Evolutionary conservation across 1,140 invertebrate genomes (phyloP).

Genomic region (Ostrea edulis): DNA sequence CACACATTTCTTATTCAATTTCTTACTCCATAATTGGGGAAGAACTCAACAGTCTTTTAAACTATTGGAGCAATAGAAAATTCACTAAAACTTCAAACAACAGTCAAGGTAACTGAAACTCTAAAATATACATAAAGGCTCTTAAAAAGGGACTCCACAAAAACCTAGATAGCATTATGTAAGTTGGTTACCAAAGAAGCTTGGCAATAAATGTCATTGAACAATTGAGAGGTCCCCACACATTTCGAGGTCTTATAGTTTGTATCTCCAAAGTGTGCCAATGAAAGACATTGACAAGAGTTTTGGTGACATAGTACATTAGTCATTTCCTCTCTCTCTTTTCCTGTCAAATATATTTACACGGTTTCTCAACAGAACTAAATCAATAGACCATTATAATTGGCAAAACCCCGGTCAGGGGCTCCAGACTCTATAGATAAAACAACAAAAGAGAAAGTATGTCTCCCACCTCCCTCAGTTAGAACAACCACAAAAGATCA

Average conservation of each 20-base stretch:
- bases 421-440: not conserved
- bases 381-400: slow-evolving; percentile 14
- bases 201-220: not conserved
- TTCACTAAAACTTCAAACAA: not conserved
- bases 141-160: not conserved
- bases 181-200: not conserved
- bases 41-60: too few species aligned
- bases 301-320: slow-evolving; percentile 13
- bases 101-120: not conserved
- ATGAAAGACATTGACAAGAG: not conserved
- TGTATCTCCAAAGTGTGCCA: slow-evolving; percentile 21
- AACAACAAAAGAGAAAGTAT: not conserved
- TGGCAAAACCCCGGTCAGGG: not conserved
- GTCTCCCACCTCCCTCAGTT: not conserved
- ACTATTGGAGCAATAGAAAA: too few species aligned
- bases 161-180: slow-evolving; percentile 20
- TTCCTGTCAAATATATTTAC: slow-evolving; percentile 27
- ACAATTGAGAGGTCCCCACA: not conserved
- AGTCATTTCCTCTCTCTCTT: slow-evolving; percentile 33
- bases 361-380: not conserved
- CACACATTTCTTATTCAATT: too few species aligned
- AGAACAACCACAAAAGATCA: not conserved
- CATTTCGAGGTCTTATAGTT: not conserved
- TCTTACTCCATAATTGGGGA: too few species aligned
- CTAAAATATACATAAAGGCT: not conserved